phyloP scores from a whole-genome alignment of 1,140 invertebrate species.

The Rhyacophila brunnea region DNA sequence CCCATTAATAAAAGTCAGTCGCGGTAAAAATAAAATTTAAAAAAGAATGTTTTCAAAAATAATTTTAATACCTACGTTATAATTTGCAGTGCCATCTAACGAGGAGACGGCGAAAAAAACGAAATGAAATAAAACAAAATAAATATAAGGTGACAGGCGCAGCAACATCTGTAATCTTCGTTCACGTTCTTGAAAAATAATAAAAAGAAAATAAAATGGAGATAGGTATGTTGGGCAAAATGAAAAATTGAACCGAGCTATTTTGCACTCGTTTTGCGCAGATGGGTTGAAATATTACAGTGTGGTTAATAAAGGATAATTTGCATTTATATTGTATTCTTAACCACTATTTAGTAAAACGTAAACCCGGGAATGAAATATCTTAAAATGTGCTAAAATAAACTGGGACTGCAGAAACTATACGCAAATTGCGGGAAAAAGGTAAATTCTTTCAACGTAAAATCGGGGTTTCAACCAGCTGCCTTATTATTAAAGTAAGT shows the following conservation, averaged over 20 bases:
- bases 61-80: neutral
- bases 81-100: constrained; percentile 29
- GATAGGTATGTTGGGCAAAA: neutral
- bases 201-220: constrained; percentile 1
- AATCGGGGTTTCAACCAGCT: no score
- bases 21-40: no score
- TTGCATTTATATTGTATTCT: no score
- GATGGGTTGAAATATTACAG: neutral
- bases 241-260: constrained; percentile 1
- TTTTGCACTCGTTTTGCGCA: constrained; percentile 13
- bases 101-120: constrained; percentile 9
- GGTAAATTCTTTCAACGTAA: no score
- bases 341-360: no score
- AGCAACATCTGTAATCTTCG: constrained; percentile 26
- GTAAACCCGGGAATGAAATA: no score
- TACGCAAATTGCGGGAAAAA: no score
- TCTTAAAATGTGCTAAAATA: no score
- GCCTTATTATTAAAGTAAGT: no score
- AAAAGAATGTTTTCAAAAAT: no score
- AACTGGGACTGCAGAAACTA: no score
- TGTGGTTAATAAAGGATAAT: neutral
- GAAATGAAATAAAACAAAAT: constrained; percentile 8
- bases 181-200: constrained; percentile 13
- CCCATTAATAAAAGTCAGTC: no score
- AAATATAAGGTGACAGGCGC: constrained; percentile 7